phyloP scores from a whole-genome alignment of 2,113 vertebrate species.

The Ancistrus triradiatus region DNA sequence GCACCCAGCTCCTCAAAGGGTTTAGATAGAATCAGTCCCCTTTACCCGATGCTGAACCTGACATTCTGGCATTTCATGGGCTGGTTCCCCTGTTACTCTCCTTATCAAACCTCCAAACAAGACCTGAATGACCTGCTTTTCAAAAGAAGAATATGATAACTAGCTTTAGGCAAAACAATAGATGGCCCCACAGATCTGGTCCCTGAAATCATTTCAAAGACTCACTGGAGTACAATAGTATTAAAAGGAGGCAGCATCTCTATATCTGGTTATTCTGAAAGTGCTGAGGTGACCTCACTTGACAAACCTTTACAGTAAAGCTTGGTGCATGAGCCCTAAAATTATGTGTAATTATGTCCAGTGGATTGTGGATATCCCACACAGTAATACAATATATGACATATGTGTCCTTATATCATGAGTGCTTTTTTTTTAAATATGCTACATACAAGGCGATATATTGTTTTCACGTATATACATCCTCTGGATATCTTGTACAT shows the following conservation, averaged over 20 bases:
- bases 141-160: slow-evolving; percentile 43
- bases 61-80: slow-evolving; percentile 43
- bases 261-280: slow-evolving; percentile 46
- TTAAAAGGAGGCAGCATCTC: slow-evolving; percentile 37
- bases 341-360: slow-evolving; percentile 42
- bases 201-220: slow-evolving; percentile 41
- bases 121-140: slow-evolving; percentile 45
- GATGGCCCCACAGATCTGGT: slow-evolving; percentile 32
- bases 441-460: too few relatives aligned
- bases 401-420: too few relatives aligned
- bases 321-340: slow-evolving; percentile 27
- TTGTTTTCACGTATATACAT: too few relatives aligned
- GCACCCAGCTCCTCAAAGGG: slow-evolving; percentile 29
- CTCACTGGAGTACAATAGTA: slow-evolving; percentile 41
- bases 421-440: too few relatives aligned
- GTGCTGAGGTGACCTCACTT: slow-evolving; percentile 31
- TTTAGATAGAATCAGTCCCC: slow-evolving; percentile 42
- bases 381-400: too few relatives aligned
- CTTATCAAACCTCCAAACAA: slow-evolving; percentile 50
- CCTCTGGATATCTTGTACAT: too few relatives aligned
- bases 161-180: slow-evolving; percentile 40
- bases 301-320: slow-evolving; percentile 42
- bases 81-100: slow-evolving; percentile 32
- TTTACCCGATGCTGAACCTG: slow-evolving; percentile 52
- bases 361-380: too few relatives aligned